A percentile compares a stretch with the other conserved stretches of the same genome.
Conservation (phyloP, 2,888 invertebrate genomes). For the Azorinus chamasolen region DNA sequence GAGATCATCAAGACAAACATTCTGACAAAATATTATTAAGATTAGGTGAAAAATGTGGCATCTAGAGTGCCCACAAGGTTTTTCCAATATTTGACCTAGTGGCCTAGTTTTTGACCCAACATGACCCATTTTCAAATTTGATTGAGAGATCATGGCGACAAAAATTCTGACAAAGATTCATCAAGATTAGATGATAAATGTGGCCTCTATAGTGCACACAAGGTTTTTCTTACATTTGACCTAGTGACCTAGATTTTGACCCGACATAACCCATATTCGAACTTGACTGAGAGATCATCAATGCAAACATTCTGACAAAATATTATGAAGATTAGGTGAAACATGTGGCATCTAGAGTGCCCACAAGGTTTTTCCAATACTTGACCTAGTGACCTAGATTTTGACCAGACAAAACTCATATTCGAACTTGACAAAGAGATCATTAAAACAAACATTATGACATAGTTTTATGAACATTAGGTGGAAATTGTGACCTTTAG, state of each 20-base stretch:
- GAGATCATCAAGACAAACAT: constrained; percentile 12
- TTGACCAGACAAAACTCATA: constrained; percentile 5
- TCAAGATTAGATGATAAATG: not conserved
- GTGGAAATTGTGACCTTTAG: no score
- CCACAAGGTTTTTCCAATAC: constrained; percentile 10
- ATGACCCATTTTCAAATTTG: constrained; percentile 12
- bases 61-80: no score
- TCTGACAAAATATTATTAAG: constrained; percentile 6
- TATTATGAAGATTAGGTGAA: not conserved
- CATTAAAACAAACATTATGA: not conserved
- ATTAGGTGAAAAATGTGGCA: no score
- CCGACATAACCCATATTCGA: constrained; percentile 1
- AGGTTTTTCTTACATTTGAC: constrained; percentile 1
- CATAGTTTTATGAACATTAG: no score
- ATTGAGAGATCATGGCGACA: no score
- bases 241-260: constrained; percentile 8
- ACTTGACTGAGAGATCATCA: constrained; percentile 6
- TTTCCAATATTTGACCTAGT: no score
- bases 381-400: constrained; percentile 21
- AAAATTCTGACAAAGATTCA: not conserved
- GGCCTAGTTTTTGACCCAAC: constrained; percentile 3
- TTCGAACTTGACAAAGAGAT: constrained; percentile 9
- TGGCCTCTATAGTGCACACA: not conserved
- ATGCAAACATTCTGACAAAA: constrained; percentile 11
- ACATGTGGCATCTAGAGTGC: constrained; percentile 12